Percentiles rank a stretch among this genome's conserved stretches.
Conservation (phyloP, 2,888 invertebrate genomes). For the Cetonia aurata region DNA sequence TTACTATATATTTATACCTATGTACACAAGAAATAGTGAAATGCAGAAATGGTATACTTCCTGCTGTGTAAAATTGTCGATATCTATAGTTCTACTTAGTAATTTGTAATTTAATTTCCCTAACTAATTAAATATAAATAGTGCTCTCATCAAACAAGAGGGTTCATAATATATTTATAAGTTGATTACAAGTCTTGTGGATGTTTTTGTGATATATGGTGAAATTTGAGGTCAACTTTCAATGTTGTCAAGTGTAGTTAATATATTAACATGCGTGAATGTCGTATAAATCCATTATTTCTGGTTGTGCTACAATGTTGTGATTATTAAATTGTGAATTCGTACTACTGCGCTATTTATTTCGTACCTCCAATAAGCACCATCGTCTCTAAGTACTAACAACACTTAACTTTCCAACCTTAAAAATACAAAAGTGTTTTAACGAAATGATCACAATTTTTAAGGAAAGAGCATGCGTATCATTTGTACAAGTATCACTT, state of each 20-base stretch:
- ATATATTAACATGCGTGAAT: neutral
- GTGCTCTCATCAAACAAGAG: slow-evolving; percentile 22
- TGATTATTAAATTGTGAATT: slow-evolving; percentile 5
- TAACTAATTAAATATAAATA: slow-evolving; percentile 23
- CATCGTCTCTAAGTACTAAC: slow-evolving; percentile 22
- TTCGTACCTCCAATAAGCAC: slow-evolving; percentile 28
- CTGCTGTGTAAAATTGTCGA: slow-evolving; percentile 20
- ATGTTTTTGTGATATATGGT: too few relatives aligned
- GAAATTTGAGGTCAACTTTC: too few relatives aligned
- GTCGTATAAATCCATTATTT: slow-evolving; percentile 17
- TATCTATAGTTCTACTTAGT: slow-evolving; percentile 33
- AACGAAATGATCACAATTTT: slow-evolving; percentile 9
- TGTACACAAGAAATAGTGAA: slow-evolving; percentile 27
- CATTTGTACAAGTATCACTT: slow-evolving; percentile 18
- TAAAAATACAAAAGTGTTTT: slow-evolving; percentile 3
- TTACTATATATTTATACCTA: slow-evolving; percentile 34
- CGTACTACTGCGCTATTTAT: neutral
- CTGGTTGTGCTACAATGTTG: slow-evolving; percentile 12
- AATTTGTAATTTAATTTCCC: slow-evolving; percentile 1
- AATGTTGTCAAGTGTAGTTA: too few relatives aligned
- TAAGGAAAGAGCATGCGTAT: neutral
- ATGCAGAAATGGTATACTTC: slow-evolving; percentile 7
- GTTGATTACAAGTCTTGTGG: neutral
- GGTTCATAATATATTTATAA: slow-evolving; percentile 4
- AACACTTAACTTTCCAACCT: slow-evolving; percentile 4